A percentile compares a stretch with the other conserved stretches of the same genome.
Evolutionary conservation across 2,888 invertebrate species (phyloP).

Genomic region (Conistra vaccinii): DNA sequence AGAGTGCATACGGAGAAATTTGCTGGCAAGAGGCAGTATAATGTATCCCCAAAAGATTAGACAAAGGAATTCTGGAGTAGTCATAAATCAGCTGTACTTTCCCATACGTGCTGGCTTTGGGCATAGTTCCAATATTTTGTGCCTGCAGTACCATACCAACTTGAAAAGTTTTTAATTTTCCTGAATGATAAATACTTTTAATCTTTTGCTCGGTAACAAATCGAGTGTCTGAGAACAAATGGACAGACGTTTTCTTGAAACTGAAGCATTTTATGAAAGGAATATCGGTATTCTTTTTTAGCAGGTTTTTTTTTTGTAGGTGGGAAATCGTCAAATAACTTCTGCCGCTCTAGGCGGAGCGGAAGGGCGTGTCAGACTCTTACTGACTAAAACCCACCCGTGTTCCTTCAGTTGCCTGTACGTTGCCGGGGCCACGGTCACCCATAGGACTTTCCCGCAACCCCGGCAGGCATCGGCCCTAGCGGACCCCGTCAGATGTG

Average conservation of each 20-base stretch:
- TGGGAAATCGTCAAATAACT: too few relatives aligned
- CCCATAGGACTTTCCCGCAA: too few relatives aligned
- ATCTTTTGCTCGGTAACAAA: neutral
- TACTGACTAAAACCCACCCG: too few relatives aligned
- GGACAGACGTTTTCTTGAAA: neutral
- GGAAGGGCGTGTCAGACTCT: too few relatives aligned
- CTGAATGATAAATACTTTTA: neutral
- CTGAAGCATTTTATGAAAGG: neutral
- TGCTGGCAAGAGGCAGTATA: too few relatives aligned
- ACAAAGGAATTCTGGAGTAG: neutral
- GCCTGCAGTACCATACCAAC: neutral
- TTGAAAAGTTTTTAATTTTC: neutral
- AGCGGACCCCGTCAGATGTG: too few relatives aligned
- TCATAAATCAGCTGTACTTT: constrained; percentile 11
- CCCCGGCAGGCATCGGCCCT: too few relatives aligned
- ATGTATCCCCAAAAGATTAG: neutral
- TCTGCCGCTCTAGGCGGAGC: too few relatives aligned
- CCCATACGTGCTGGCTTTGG: constrained; percentile 1
- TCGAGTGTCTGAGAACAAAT: neutral
- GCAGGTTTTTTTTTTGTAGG: too few relatives aligned
- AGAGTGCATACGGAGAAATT: neutral
- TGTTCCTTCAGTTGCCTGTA: too few relatives aligned
- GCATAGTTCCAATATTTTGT: constrained; percentile 18
- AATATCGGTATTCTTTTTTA: neutral
- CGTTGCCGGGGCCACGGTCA: too few relatives aligned